Evolutionary conservation across 2,113 vertebrate species (phyloP), one percentile per base, ranked within the genome.

Genomic region (Cryptomyrus ogoouensis): DNA sequence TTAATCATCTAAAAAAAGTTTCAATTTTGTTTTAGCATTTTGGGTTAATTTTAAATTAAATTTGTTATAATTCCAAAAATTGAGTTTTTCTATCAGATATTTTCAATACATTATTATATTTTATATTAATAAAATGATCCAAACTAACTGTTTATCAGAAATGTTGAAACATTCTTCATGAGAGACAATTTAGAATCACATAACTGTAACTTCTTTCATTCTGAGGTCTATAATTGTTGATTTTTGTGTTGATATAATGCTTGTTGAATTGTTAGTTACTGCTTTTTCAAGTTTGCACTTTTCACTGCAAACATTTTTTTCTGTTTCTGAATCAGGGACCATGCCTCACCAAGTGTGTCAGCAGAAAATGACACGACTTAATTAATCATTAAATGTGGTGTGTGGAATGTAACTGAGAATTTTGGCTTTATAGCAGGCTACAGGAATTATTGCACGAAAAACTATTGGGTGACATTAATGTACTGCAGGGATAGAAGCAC

Each of bases 271-370:
- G 5, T 39, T 39, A 39, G 27, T 35, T 74, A 19, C 13, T 19
- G 21, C 39, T 39, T 47, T 42, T 17, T 84, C 21, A 44, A 47
- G 83, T 84, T 46, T 84, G 21, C 24, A 21, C 7, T 24, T 84
- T 84, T 84, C 44, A 84, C 42, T 21, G 35, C 9, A 42, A 47
- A 46, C 21, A 84, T 44, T 84, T 46, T 24, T 84, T 24, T 12
- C 39, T 84, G 39, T 46, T 24, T 46, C 7, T 84, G 7, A 84
- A 47, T 24, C 39, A 47, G 44, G 24, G 44, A n/a, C 8, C 21
- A 19, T 84, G 83, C 83, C 83, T 84, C 35, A n/a, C 44, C 42
- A 84, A 46, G 83, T n/a, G 83, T 83, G 80, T 83, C 39, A 83
- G 44, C 17, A 84, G 44, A 84, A 13, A 84, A 84, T 84, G 15